Evolutionary conservation across 2,888 invertebrate species (phyloP), one percentile per base, ranked within the genome.

Genomic region (Drosophila koepferae): DNA sequence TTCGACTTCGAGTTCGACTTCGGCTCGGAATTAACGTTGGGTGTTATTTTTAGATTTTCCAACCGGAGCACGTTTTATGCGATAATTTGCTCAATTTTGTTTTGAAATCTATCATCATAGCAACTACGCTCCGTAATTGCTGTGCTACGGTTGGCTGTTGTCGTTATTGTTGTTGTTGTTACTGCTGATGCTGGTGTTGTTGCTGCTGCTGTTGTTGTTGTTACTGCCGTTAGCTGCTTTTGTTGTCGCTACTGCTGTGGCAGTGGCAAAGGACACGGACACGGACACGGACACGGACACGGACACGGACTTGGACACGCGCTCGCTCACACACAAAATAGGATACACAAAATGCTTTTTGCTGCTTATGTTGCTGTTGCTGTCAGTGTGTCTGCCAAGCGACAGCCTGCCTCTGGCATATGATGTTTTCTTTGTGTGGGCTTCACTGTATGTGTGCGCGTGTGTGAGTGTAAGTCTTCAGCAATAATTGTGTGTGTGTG

Each of bases 271-370:
- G 63, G 63, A 64, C 44, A 66, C 53, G 68, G 63, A 65, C 63
- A 66, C 53, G 63, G 63, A 63, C 63, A 72, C 49, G 66, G 65
- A 65, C 63, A 66, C 53, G 63, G 63, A 63, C 63, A 72, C 49
- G 66, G 65, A 64, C 76, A 68, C 65, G 74, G 70, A 71, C 70
- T 68, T 70, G 82, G 61, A 74, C 76, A 70, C 84, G 72, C 74
- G 68, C 70, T 77, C 74, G 72, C 80, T 79, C 84, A 81, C 76
- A 84, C 77, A 80, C 70, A 72, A 85, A 87, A 85, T 89, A 87
- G 89, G 85, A 89, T 85, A 85, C 85, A 85, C 87, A 85, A 85
- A 85, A 87, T 89, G 85, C 80, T 81, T 80, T 86, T 77, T 71
- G 62, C 77, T 72, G 72, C 71, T 34, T 43, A 59, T 55, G 53